Evolutionary conservation across 2,797 vertebrate genomes (phyloP), one percentile per base, ranked within the genome.

Genomic region (Falco rusticolus): DNA sequence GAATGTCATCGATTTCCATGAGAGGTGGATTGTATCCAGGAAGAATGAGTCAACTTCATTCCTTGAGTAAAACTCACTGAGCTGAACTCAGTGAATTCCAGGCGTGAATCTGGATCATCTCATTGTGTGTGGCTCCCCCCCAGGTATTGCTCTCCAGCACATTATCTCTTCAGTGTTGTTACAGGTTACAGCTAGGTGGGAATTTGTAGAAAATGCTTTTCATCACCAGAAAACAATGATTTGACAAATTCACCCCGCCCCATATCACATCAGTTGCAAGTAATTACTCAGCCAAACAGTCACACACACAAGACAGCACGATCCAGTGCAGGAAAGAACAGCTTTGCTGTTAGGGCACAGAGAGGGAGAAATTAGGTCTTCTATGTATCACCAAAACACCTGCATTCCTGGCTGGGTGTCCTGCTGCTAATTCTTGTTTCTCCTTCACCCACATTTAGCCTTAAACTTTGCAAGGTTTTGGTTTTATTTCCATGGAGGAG

Each of bases 1-100:
- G 93, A 87, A 94, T 94, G 68, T 41, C 84, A 87, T 81, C 53
- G 33, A 96, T 94, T 96, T 89, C 92, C 94, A 94, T 68, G 83
- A 84, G 91, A 79, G 87, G 71, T 94, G 90, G 82, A 93, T 29
- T 20, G 89, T 20, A 26, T 96, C 95, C 94, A 95, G 96, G 94
- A 94, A 90, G 96, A 97, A 94, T 96, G 95, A 95, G 94, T 96
- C 96, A 97, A 95, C 95, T 12, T 56, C 93, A 94, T 94, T 96
- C 95, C 93, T 96, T 0, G 61, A 65, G 80, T 59, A 61, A 82
- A 87, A 87, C 85, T 57, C 29, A 60, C 88, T 31, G 33, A 24
- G 5, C 88, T 31, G 33, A 87, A 87, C 85, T 57, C 29, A 60
- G 88, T 31, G 33, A 37, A 37, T 10, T 37, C 17, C 48, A n/a